phyloP scores from a whole-genome alignment of 2,888 invertebrate genomes.

The Aphodius sticticus region DNA sequence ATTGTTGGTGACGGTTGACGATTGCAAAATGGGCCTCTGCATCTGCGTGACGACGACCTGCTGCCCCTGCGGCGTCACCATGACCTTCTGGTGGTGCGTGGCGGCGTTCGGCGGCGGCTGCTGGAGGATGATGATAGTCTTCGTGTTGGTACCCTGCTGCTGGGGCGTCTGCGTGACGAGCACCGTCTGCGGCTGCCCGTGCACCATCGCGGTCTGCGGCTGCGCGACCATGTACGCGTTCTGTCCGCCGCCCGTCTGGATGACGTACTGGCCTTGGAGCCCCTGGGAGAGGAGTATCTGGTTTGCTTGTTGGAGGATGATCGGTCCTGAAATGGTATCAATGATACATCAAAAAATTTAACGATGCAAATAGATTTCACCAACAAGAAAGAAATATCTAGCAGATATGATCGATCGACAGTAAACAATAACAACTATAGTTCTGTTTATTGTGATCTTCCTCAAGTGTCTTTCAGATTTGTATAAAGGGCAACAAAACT shows the following conservation, averaged over 20 bases:
- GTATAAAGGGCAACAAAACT: slow-evolving; percentile 27
- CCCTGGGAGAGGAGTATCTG: slow-evolving; percentile 57
- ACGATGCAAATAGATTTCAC: too few species aligned
- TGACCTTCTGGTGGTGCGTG: slow-evolving; percentile 65
- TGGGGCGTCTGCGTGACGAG: slow-evolving; percentile 73
- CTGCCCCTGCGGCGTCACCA: slow-evolving; percentile 73
- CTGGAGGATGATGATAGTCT: slow-evolving; percentile 76
- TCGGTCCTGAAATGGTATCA: slow-evolving; percentile 44
- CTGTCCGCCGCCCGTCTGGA: slow-evolving; percentile 64
- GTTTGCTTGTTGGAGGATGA: slow-evolving; percentile 56
- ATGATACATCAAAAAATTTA: too few species aligned
- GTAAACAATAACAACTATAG: too few species aligned
- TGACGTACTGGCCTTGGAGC: slow-evolving; percentile 62
- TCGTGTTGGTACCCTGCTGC: slow-evolving; percentile 70
- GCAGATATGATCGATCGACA: too few species aligned
- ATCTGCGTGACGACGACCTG: slow-evolving; percentile 71
- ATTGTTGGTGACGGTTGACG: slow-evolving; percentile 60
- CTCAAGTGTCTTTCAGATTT: neutral
- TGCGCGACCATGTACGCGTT: slow-evolving; percentile 72
- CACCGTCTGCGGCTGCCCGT: slow-evolving; percentile 70
- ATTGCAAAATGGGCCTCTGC: slow-evolving; percentile 64
- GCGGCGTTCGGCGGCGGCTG: slow-evolving; percentile 60
- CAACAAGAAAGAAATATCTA: too few species aligned
- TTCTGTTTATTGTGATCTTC: too few species aligned
- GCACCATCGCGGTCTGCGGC: slow-evolving; percentile 67